These are phyloP conservation scores for Arizona elegans DNA, from an alignment of 2,113 vertebrate species.

Conservation along the genomic window DNA sequence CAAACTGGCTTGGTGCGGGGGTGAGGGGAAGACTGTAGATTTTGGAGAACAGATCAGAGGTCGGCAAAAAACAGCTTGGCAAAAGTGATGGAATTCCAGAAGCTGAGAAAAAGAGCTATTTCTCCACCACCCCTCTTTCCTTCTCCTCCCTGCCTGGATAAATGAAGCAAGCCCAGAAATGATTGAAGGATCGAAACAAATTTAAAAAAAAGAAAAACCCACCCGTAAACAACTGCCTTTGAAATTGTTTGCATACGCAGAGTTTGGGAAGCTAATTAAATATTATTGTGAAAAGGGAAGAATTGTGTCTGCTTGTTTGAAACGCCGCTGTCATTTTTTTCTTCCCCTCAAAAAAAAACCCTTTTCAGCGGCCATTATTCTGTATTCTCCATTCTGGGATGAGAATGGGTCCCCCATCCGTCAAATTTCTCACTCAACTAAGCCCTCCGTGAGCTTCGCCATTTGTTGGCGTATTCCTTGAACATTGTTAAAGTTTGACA, in stretches of 20 bases:
- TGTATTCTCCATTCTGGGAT: background rate
- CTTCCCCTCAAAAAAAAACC: background rate
- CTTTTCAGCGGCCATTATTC: background rate
- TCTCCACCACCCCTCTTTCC: background rate
- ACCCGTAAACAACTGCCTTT: background rate
- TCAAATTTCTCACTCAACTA: background rate
- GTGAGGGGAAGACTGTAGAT: background rate
- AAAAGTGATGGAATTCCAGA: background rate
- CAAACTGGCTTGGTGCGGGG: background rate
- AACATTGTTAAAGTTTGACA: slow-evolving; percentile 16
- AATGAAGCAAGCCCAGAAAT: background rate
- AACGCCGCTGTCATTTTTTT: background rate
- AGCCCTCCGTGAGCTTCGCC: background rate
- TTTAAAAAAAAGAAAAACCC: no score
- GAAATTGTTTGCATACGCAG: background rate
- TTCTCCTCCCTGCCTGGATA: background rate
- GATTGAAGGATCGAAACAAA: background rate
- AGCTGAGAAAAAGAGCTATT: background rate
- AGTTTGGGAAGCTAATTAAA: background rate
- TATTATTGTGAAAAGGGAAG: background rate
- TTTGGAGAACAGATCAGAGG: background rate
- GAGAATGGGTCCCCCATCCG: background rate
- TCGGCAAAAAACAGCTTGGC: background rate
- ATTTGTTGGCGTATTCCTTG: slow-evolving; percentile 29
- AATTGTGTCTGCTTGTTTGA: background rate